phyloP scores from a whole-genome alignment of 2,113 vertebrate genomes.

The Addax nasomaculatus region DNA sequence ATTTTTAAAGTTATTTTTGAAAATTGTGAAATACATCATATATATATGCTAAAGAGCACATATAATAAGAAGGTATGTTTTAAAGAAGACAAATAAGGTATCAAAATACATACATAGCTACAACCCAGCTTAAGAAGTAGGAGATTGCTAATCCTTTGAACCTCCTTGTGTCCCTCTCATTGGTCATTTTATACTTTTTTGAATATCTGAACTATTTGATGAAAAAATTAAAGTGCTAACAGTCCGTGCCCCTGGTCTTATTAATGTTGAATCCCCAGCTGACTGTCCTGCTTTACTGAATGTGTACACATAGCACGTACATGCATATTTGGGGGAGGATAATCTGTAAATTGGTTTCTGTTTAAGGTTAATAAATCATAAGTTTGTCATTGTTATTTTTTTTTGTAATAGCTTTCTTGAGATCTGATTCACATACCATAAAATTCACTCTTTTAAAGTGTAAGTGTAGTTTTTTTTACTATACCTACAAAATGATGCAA shows the following conservation, averaged over 20 bases:
- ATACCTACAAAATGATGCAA: background rate
- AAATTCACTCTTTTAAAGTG: background rate
- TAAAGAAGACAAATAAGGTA: background rate
- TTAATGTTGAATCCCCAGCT: background rate
- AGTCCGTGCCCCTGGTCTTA: background rate
- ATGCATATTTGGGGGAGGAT: background rate
- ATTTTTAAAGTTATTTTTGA: background rate
- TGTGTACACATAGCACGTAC: background rate
- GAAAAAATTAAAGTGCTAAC: background rate
- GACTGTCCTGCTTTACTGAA: background rate
- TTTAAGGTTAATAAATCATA: background rate
- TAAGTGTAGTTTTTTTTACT: background rate
- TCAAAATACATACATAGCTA: background rate
- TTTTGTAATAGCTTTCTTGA: background rate
- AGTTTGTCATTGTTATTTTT: background rate
- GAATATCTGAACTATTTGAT: background rate
- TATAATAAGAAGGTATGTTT: background rate
- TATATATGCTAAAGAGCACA: background rate
- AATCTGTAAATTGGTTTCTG: background rate
- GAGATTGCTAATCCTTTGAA: background rate
- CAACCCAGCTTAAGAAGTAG: background rate
- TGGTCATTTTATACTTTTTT: background rate
- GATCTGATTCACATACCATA: background rate
- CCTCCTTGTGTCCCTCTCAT: background rate
- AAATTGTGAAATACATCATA: background rate